Percentiles rank a stretch among this genome's conserved stretches.
Conservation (phyloP, 2,797 vertebrate genomes). For the Cuniculus paca region DNA sequence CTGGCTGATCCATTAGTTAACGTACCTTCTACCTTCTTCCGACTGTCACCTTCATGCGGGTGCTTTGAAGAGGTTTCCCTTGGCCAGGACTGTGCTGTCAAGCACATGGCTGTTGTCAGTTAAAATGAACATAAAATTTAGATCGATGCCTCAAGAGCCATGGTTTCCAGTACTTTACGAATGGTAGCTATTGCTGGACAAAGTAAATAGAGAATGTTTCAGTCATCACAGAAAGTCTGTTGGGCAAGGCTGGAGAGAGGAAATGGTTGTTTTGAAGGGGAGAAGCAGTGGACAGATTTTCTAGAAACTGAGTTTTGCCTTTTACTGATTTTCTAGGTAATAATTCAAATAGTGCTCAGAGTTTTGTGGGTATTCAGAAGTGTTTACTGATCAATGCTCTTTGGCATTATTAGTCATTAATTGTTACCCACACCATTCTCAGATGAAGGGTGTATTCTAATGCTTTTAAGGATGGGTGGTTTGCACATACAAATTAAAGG, state of each 20-base stretch:
- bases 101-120: neutral
- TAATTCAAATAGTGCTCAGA: neutral
- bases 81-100: neutral
- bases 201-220: neutral
- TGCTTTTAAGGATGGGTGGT: neutral
- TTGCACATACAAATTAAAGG: neutral
- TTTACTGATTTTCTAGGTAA: neutral
- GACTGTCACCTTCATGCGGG: neutral
- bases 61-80: neutral
- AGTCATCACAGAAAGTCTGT: neutral
- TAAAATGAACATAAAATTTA: slow-evolving; percentile 5
- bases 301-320: neutral
- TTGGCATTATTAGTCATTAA: slow-evolving; percentile 22
- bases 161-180: neutral
- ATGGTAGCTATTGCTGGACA: neutral
- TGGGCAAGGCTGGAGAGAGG: neutral
- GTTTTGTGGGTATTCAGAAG: neutral
- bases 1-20: neutral
- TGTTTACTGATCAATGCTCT: neutral
- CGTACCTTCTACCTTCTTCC: neutral
- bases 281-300: neutral
- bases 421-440: slow-evolving; percentile 28
- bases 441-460: neutral
- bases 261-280: neutral
- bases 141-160: neutral